A percentile compares a stretch with the other conserved stretches of the same genome.
Evolutionary conservation across 2,113 vertebrate species (phyloP).

Genomic region (Carettochelys insculpta): DNA sequence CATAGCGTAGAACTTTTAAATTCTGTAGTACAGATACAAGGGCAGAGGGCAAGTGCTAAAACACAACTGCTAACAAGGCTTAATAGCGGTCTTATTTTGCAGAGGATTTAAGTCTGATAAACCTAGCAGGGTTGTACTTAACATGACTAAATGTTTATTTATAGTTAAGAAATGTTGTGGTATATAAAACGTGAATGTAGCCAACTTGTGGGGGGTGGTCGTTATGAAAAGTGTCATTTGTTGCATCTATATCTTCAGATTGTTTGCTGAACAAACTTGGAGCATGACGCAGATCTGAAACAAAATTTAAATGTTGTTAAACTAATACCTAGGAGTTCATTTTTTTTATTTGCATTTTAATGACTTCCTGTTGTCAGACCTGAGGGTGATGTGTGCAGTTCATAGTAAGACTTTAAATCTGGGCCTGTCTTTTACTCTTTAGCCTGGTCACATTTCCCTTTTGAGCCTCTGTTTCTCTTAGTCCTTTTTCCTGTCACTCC

Average conservation of each 20-base stretch:
- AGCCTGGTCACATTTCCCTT: neutral
- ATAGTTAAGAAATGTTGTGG: neutral
- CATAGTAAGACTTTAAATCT: too few species aligned
- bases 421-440: neutral
- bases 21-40: neutral
- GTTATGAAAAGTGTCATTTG: neutral
- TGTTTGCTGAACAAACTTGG: neutral
- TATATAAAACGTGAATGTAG: neutral
- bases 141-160: neutral
- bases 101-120: neutral
- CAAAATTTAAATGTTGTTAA: neutral
- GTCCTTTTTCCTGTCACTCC: neutral
- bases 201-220: neutral
- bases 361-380: neutral
- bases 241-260: neutral
- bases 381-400: neutral
- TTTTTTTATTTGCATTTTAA: neutral
- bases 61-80: neutral
- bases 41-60: neutral
- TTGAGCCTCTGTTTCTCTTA: neutral
- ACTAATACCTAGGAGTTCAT: neutral
- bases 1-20: too few species aligned
- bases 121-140: neutral
- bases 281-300: neutral
- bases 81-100: neutral